A percentile compares a stretch with the other conserved stretches of the same genome.
Evolutionary conservation across 2,797 vertebrate genomes (phyloP).

Genomic region (Periophthalmus magnuspinnatus): DNA sequence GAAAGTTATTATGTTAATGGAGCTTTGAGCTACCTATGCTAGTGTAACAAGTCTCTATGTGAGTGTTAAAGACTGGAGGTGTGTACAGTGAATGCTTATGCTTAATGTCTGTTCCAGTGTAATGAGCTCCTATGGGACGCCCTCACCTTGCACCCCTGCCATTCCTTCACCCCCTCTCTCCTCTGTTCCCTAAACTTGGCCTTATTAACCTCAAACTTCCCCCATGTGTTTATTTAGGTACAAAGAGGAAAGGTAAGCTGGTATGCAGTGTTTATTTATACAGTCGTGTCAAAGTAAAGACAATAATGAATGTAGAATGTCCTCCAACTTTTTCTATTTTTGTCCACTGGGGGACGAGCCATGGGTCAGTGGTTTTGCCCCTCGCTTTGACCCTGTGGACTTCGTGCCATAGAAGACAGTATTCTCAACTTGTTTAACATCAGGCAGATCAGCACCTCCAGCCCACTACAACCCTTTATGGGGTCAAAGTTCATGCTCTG

Average conservation of each 20-base stretch:
- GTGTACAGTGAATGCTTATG: constrained; percentile 48
- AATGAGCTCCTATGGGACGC: constrained; percentile 72
- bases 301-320: background rate
- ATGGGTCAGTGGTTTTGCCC: constrained; percentile 62
- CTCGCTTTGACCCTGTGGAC: constrained; percentile 39
- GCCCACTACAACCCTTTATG: constrained; percentile 13
- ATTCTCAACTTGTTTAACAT: constrained; percentile 17
- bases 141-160: constrained; percentile 48
- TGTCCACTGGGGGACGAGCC: constrained; percentile 27
- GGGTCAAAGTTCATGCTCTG: constrained; percentile 43
- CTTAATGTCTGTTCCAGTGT: constrained; percentile 51
- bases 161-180: constrained; percentile 29
- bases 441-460: constrained; percentile 23
- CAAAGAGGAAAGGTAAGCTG: constrained; percentile 58
- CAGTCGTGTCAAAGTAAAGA: constrained; percentile 8
- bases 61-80: constrained; percentile 47
- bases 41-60: constrained; percentile 64
- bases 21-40: constrained; percentile 47
- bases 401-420: constrained; percentile 24
- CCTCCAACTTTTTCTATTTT: constrained; percentile 18
- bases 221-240: constrained; percentile 65
- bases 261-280: constrained; percentile 66
- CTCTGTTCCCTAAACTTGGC: constrained; percentile 63
- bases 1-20: constrained; percentile 61
- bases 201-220: constrained; percentile 68